These are phyloP conservation scores for Hydrozoanthus gracilis DNA, from an alignment of 92 coral and sea anemone species.

Conservation along the genomic window DNA sequence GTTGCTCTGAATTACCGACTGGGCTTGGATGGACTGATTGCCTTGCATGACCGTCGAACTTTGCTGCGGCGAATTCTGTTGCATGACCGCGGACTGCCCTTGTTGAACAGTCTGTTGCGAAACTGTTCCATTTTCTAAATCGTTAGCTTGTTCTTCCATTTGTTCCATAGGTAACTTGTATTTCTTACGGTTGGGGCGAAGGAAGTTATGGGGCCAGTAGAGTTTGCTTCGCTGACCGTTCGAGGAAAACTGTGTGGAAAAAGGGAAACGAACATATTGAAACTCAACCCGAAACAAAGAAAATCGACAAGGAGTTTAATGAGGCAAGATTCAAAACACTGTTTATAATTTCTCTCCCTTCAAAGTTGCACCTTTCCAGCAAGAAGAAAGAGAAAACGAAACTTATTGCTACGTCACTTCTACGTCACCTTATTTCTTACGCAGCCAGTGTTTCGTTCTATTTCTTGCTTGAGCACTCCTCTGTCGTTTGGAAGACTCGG, in stretches of 20 bases:
- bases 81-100: slow-evolving; percentile 79
- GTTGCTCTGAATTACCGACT: slow-evolving; percentile 85
- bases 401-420: slow-evolving; percentile 99
- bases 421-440: slow-evolving; percentile 99
- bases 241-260: slow-evolving; percentile 59
- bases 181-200: slow-evolving; percentile 19
- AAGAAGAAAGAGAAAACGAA: slow-evolving; percentile 95
- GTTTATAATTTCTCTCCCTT: slow-evolving; percentile 42
- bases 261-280: slow-evolving; percentile 80
- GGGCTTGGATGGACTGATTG: slow-evolving; percentile 81
- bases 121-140: slow-evolving; percentile 91
- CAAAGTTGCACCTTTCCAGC: slow-evolving; percentile 61
- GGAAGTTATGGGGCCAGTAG: slow-evolving; percentile 16
- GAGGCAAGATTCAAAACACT: slow-evolving; percentile 31
- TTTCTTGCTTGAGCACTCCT: slow-evolving; percentile 84
- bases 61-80: slow-evolving; percentile 89
- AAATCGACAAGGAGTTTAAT: slow-evolving; percentile 47
- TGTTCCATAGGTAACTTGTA: slow-evolving; percentile 79
- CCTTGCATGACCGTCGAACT: slow-evolving; percentile 81
- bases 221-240: slow-evolving; percentile 37
- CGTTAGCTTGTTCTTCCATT: slow-evolving; percentile 90
- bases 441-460: slow-evolving; percentile 99
- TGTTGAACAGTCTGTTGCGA: slow-evolving; percentile 81
- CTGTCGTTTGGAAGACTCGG: slow-evolving; percentile 54
- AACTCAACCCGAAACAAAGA: slow-evolving; percentile 70